Evolutionary conservation across 2,113 vertebrate genomes (phyloP).

Genomic region (Desmodus rotundus): DNA sequence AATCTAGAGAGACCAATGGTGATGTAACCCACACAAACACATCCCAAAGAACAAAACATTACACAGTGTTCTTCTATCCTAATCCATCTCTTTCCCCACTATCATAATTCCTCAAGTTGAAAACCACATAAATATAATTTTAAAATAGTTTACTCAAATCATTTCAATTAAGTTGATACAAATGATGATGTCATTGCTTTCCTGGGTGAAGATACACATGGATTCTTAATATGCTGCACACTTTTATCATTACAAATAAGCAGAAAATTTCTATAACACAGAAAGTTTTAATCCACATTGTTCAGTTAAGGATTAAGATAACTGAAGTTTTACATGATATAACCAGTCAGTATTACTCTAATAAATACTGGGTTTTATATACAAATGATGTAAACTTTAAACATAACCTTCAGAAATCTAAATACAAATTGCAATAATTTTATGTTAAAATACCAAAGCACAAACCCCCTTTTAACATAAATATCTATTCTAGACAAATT

Average conservation of each 20-base stretch:
- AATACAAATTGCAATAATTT: background rate
- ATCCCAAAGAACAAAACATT: background rate
- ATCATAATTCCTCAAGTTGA: background rate
- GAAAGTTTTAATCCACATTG: background rate
- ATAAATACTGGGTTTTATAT: background rate
- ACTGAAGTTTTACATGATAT: background rate
- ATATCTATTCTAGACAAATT: background rate
- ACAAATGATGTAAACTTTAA: background rate
- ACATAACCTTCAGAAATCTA: background rate
- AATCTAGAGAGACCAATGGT: background rate
- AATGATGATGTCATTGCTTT: background rate
- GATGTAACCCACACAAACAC: background rate
- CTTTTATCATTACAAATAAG: background rate
- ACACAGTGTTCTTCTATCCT: background rate
- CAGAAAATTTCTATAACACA: background rate
- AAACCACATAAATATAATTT: background rate
- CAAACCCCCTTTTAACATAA: background rate
- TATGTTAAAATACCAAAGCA: background rate
- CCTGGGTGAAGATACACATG: background rate
- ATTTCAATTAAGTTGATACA: background rate
- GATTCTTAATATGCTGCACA: background rate
- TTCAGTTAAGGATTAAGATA: background rate
- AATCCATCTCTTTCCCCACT: background rate
- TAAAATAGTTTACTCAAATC: background rate
- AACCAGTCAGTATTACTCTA: background rate